Conservation (phyloP, 2,113 vertebrate species). For the Thalassoma bifasciatum region DNA sequence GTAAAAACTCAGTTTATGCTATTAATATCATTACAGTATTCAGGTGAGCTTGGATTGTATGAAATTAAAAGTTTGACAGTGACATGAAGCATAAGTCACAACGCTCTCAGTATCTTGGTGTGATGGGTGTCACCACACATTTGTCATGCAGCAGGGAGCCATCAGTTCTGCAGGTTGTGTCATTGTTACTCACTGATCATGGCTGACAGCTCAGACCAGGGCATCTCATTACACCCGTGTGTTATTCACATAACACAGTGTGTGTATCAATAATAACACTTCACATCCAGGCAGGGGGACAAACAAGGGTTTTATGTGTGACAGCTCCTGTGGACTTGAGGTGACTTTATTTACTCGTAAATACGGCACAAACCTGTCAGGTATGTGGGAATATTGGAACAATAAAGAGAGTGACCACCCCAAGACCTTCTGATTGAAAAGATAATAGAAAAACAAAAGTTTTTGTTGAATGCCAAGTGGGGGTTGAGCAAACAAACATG, state of each 20-base stretch:
- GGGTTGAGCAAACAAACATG: too few relatives aligned
- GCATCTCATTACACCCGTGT: conserved; percentile 34
- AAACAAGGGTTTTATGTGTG: conserved; percentile 1
- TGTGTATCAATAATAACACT: not conserved
- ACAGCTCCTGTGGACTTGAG: conserved; percentile 23
- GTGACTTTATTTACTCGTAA: conserved; percentile 25
- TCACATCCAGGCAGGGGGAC: not conserved
- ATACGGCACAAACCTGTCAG: conserved; percentile 23
- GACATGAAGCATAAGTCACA: conserved; percentile 67
- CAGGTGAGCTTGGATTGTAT: conserved; percentile 46
- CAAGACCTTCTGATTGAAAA: too few relatives aligned
- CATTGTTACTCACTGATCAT: conserved; percentile 60
- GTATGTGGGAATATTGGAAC: conserved; percentile 2
- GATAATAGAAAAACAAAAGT: too few relatives aligned
- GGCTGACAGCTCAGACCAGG: conserved; percentile 67
- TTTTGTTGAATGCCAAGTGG: too few relatives aligned
- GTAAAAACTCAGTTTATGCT: not conserved
- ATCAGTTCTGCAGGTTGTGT: conserved; percentile 58
- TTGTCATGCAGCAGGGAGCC: conserved; percentile 57
- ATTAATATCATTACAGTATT: conserved; percentile 22
- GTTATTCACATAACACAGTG: not conserved
- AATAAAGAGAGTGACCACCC: not conserved
- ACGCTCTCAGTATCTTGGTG: conserved; percentile 56
- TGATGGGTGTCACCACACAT: conserved; percentile 66
- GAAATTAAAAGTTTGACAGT: conserved; percentile 38